These are phyloP conservation scores for Fragum whitleyi DNA, from an alignment of 2,888 invertebrate genomes.

Conservation along the genomic window DNA sequence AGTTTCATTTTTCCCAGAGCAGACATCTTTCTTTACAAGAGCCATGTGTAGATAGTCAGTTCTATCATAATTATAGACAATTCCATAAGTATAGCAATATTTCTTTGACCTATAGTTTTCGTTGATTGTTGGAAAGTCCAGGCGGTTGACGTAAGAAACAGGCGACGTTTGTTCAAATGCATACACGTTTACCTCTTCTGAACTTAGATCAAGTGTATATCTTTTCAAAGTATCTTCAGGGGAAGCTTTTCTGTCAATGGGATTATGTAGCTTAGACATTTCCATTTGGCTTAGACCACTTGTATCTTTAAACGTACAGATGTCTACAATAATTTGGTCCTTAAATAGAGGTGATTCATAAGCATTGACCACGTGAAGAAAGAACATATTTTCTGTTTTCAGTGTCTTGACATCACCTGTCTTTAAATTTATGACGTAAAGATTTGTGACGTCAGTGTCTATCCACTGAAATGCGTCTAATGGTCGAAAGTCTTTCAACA, in stretches of 20 bases:
- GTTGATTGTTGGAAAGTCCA: conserved; percentile 80
- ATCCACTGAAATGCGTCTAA: conserved; percentile 75
- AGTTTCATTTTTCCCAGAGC: conserved; percentile 58
- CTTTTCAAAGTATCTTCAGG: conserved; percentile 50
- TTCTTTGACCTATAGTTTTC: conserved; percentile 69
- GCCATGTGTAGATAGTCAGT: conserved; percentile 67
- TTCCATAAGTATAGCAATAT: conserved; percentile 79
- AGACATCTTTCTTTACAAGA: conserved; percentile 78
- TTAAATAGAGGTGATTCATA: conserved; percentile 68
- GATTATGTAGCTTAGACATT: conserved; percentile 51
- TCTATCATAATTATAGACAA: conserved; percentile 73
- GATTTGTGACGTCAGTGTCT: conserved; percentile 58
- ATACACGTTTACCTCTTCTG: conserved; percentile 41
- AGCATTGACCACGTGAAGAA: conserved; percentile 80
- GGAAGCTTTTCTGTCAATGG: conserved; percentile 41
- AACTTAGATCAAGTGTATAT: conserved; percentile 56
- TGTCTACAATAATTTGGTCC: conserved; percentile 60
- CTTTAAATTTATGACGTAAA: conserved; percentile 73
- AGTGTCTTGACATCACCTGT: conserved; percentile 66
- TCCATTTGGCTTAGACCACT: conserved; percentile 59
- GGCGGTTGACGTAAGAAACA: conserved; percentile 13
- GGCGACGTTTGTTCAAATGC: conserved; percentile 32
- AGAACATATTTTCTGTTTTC: conserved; percentile 72
- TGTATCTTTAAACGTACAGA: conserved; percentile 61
- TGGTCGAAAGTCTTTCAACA: conserved; percentile 69